phyloP scores from a whole-genome alignment of 1,140 invertebrate species.

The Lordiphosa mommai region DNA sequence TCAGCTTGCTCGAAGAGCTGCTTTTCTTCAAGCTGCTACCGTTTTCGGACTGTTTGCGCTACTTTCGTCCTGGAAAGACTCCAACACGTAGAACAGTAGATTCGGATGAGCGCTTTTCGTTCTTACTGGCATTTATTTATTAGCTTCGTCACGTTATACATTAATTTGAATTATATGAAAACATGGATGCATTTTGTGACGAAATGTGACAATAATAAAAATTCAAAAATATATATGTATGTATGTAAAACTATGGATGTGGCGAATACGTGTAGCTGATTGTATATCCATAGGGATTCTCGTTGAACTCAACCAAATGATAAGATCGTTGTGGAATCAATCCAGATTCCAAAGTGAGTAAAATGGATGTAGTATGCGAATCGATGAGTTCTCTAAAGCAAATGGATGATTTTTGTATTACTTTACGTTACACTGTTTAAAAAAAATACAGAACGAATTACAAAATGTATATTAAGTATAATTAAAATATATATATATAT shows the following conservation, averaged over 20 bases:
- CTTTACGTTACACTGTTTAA: slow-evolving; percentile 3
- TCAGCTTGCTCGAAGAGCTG: too few relatives aligned
- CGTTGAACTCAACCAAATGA: too few relatives aligned
- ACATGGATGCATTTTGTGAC: not conserved
- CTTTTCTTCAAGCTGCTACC: too few relatives aligned
- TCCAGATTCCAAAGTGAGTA: not conserved
- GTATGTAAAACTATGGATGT: not conserved
- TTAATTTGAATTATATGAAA: slow-evolving; percentile 5
- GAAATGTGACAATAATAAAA: slow-evolving; percentile 1
- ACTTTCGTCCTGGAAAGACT: too few relatives aligned
- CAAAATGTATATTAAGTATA: slow-evolving; percentile 16
- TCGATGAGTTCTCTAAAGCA: not conserved
- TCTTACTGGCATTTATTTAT: slow-evolving; percentile 36
- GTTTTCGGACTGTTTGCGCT: too few relatives aligned
- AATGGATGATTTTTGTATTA: slow-evolving; percentile 1
- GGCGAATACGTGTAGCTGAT: slow-evolving; percentile 1
- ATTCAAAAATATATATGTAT: not conserved
- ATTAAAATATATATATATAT: slow-evolving; percentile 26
- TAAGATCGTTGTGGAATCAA: not conserved
- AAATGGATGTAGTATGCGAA: not conserved
- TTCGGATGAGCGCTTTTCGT: not conserved
- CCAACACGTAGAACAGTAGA: too few relatives aligned
- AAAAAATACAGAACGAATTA: slow-evolving; percentile 25
- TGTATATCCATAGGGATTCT: not conserved
- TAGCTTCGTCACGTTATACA: slow-evolving; percentile 38